Evolutionary conservation across 2,888 invertebrate genomes (phyloP).

Genomic region (Aspidiotus rigidus): DNA sequence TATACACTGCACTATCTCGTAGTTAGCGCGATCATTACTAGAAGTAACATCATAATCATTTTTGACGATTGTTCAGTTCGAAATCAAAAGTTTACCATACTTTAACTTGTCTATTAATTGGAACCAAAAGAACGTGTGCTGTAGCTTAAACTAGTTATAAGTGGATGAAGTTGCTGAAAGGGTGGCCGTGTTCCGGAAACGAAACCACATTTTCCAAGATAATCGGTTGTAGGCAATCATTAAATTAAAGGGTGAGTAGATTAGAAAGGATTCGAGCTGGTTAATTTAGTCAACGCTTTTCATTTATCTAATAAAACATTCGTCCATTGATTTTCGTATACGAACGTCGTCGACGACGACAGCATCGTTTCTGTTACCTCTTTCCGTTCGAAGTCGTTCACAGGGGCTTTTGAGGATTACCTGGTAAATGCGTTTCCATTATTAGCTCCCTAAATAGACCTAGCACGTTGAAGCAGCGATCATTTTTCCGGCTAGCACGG

Average conservation of each 20-base stretch:
- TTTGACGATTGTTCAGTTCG: neutral
- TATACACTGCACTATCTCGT: no score
- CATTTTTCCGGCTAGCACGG: neutral
- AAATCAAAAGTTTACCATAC: neutral
- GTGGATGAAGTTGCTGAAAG: neutral
- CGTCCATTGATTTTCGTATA: slow-evolving; percentile 1
- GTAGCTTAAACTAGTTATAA: neutral
- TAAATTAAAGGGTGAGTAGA: neutral
- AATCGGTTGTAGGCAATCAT: slow-evolving; percentile 4
- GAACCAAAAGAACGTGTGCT: neutral
- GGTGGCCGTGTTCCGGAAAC: neutral
- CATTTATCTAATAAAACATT: slow-evolving; percentile 11
- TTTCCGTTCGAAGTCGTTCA: neutral
- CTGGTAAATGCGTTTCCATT: slow-evolving; percentile 2
- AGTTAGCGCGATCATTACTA: no score
- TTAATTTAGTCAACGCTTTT: slow-evolving; percentile 15
- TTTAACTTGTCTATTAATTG: neutral
- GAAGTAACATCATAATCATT: no score
- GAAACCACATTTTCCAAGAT: slow-evolving; percentile 2
- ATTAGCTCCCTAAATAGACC: neutral
- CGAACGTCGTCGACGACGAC: neutral
- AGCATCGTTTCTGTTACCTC: neutral
- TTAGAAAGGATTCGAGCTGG: slow-evolving; percentile 5
- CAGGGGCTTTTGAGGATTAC: neutral
- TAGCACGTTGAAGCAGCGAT: neutral